A percentile compares a stretch with the other conserved stretches of the same genome.
Evolutionary conservation across 1,140 invertebrate species (phyloP).

Genomic region (Tetramorium simillimum): DNA sequence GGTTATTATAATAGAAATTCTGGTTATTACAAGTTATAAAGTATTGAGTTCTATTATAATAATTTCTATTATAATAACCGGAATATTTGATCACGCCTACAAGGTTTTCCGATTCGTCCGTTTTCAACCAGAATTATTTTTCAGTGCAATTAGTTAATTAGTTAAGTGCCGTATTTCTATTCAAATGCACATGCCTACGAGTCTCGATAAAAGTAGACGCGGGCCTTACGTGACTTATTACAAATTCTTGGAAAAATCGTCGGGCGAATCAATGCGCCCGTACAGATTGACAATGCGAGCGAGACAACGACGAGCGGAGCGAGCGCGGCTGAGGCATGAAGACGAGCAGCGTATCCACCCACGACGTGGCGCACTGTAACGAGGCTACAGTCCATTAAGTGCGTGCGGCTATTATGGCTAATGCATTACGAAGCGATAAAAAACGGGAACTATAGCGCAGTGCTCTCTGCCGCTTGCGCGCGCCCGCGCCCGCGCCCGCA

Average conservation of each 20-base stretch:
- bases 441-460: slow-evolving; percentile 77
- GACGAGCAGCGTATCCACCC: slow-evolving; percentile 77
- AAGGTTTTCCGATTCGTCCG: no score
- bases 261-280: not conserved
- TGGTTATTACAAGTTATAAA: no score
- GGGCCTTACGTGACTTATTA: not conserved
- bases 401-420: slow-evolving; percentile 80
- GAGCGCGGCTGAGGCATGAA: slow-evolving; percentile 43
- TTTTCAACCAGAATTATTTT: no score
- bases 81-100: no score
- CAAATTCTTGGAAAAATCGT: not conserved
- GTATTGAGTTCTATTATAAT: no score
- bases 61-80: no score
- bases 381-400: slow-evolving; percentile 82
- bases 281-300: slow-evolving; percentile 22
- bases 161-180: not conserved
- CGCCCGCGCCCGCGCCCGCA: not conserved
- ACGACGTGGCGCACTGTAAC: slow-evolving; percentile 81
- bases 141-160: not conserved
- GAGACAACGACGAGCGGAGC: slow-evolving; percentile 24
- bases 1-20: no score
- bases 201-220: not conserved
- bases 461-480: slow-evolving; percentile 17
- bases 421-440: slow-evolving; percentile 80
- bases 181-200: not conserved